Base-by-base conservation (phyloP, 2,888 invertebrate genomes). In the Lithophane semibrunnea region DNA sequence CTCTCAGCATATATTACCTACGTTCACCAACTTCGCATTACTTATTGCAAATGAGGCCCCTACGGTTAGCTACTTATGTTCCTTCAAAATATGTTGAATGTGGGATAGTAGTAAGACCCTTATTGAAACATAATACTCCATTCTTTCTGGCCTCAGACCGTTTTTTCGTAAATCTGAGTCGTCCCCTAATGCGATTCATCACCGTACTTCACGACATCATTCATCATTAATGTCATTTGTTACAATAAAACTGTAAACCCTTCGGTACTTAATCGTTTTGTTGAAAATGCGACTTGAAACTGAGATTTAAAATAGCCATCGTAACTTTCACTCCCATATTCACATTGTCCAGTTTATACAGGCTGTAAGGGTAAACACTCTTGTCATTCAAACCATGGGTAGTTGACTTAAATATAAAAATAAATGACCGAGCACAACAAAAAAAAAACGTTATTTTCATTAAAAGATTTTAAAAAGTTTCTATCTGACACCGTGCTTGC, bases 251-350 rank as follows among this genome's bases (percentile, higher is more conserved):
- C 70, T 18, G 16, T 67, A 63, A 64, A 24, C 47, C 18, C 49
- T 63, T 79, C 61, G 3, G 58, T 75, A 68, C 54, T 60, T 47
- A 12, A 64, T 77, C 21, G 77, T 82, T 85, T 79, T 68, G 63
- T 58, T 73, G 12, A 52, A 84, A 72, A 60, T 29, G 13, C 4
- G 67, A 61, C 73, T 56, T 61, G 77, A 73, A 64, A 63, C 64
- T 61, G 37, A 47, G 61, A 70, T 73, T 80, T 47, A 74, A 86
- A 84, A 83, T 86, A 83, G 73, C 72, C 58, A 68, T 56, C 73
- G 58, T 75, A 72, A 79, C 54, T 79, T 54, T 47, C 47, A 44
- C 70, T 66, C n/a, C 54, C 52, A 24, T 66, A 65, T 12, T 5
- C 37, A 37, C 10, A 5, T 0, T 5, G 13, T 16, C 74, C 80